Evolutionary conservation across 2,888 invertebrate genomes (phyloP).

Genomic region (Drosophila nigricruria): DNA sequence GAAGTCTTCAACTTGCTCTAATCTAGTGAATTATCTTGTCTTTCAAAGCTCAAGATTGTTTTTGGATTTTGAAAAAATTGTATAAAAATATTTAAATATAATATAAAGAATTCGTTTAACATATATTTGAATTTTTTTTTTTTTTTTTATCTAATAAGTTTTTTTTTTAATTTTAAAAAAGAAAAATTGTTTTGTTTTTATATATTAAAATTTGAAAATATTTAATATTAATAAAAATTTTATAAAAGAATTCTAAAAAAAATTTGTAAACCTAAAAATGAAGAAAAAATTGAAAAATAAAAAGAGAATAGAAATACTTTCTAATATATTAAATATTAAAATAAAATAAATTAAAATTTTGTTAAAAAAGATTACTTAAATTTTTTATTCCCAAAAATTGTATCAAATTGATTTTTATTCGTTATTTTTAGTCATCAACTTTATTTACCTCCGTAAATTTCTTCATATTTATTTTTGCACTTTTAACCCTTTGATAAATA

Average conservation of each 20-base stretch:
- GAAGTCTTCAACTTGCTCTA: background rate
- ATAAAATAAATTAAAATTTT: too few species aligned
- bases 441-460: background rate
- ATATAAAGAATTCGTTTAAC: background rate
- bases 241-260: too few species aligned
- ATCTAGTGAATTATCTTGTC: slow-evolving; percentile 1
- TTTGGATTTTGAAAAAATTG: background rate
- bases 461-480: background rate
- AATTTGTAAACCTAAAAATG: too few species aligned
- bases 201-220: too few species aligned
- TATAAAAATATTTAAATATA: background rate
- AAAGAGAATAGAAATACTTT: too few species aligned
- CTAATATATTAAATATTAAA: too few species aligned
- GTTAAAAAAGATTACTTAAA: too few species aligned
- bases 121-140: background rate
- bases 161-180: background rate
- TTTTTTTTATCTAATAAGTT: background rate
- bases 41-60: background rate
- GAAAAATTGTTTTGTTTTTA: too few species aligned
- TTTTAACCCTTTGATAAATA: background rate
- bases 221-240: too few species aligned
- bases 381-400: too few species aligned
- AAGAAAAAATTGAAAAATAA: too few species aligned
- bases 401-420: background rate
- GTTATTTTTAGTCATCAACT: background rate